Percentiles rank a stretch among this genome's conserved stretches.
Evolutionary conservation across 2,113 vertebrate genomes (phyloP).

Genomic region (Gallinago undulata): DNA sequence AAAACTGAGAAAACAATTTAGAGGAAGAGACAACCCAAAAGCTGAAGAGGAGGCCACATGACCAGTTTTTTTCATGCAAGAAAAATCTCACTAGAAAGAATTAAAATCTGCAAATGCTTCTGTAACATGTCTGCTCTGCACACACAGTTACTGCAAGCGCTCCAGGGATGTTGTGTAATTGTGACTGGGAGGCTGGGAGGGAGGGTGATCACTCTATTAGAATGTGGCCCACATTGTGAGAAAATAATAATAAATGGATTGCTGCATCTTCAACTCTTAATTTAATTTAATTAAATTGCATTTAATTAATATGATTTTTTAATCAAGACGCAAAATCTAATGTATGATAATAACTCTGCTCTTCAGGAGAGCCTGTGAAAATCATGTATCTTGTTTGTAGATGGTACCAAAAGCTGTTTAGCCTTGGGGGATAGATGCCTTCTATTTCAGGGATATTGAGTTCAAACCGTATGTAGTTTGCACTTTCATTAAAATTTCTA

Average conservation of each 20-base stretch:
- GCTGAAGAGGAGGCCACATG: background rate
- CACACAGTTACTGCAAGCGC: background rate
- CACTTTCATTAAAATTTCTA: constrained; percentile 21
- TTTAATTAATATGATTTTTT: constrained; percentile 69
- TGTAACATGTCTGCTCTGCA: background rate
- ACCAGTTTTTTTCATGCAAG: background rate
- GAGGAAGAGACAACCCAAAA: background rate
- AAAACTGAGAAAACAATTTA: background rate
- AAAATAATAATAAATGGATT: constrained; percentile 61
- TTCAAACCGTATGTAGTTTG: background rate
- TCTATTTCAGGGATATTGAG: constrained; percentile 36
- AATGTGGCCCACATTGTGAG: constrained; percentile 39
- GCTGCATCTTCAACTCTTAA: constrained; percentile 58
- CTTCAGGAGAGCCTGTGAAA: constrained; percentile 44
- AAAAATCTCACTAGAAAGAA: background rate
- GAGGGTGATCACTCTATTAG: constrained; percentile 39
- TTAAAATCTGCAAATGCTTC: background rate
- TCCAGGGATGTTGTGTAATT: constrained; percentile 12
- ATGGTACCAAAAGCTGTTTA: constrained; percentile 29
- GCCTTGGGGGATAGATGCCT: background rate
- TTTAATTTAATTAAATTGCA: constrained; percentile 66
- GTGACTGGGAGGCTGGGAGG: constrained; percentile 19
- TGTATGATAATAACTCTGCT: constrained; percentile 53
- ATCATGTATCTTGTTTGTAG: constrained; percentile 40
- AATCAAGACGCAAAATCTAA: constrained; percentile 60